A percentile compares a stretch with the other conserved stretches of the same genome.
Conservation (phyloP, 2,797 vertebrate genomes). For the Podargus strigoides region DNA sequence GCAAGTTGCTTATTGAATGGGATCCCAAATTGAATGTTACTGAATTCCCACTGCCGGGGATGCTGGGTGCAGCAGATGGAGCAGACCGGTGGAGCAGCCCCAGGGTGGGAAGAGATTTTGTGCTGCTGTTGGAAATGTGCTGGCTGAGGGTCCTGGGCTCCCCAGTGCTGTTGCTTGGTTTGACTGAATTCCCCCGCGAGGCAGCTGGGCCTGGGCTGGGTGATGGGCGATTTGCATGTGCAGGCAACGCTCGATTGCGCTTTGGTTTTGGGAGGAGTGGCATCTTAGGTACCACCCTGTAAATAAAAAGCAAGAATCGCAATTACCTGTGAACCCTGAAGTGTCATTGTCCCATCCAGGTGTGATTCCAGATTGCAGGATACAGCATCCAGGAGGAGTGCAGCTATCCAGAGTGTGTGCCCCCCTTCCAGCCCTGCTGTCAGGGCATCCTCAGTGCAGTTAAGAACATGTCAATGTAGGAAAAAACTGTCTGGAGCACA, state of each 20-base stretch:
- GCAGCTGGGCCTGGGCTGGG: not conserved
- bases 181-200: not conserved
- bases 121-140: rapidly evolving
- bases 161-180: not conserved
- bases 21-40: too few species aligned
- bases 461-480: rapidly evolving
- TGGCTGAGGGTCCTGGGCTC: not conserved
- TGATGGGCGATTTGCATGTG: not conserved
- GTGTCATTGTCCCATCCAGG: rapidly evolving
- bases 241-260: rapidly evolving
- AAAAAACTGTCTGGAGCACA: not conserved
- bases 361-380: not conserved
- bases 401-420: not conserved
- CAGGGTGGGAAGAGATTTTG: not conserved
- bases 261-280: not conserved
- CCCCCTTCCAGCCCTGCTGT: not conserved
- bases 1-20: not conserved
- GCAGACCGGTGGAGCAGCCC: not conserved
- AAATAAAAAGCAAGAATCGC: not conserved
- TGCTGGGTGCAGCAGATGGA: not conserved
- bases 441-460: not conserved
- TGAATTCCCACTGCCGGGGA: not conserved
- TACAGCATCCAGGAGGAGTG: not conserved
- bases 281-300: not conserved
- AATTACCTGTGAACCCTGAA: not conserved